Evolutionary conservation across 2,888 invertebrate genomes (phyloP).

Genomic region (Pedicia rivosa): DNA sequence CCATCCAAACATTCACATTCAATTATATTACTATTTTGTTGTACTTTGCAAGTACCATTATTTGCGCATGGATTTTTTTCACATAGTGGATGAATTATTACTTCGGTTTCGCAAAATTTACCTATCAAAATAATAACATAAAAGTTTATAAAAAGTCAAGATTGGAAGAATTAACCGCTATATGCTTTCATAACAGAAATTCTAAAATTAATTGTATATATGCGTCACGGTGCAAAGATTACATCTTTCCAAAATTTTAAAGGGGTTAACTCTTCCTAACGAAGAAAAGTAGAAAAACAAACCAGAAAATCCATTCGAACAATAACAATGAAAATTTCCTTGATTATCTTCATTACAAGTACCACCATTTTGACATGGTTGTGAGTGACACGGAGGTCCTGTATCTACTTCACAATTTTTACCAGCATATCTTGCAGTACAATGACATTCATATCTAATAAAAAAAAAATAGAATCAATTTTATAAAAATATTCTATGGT

Average conservation of each 20-base stretch:
- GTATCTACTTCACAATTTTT: conserved; percentile 74
- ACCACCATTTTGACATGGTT: conserved; percentile 58
- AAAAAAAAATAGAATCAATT: too few relatives aligned
- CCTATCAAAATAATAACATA: too few relatives aligned
- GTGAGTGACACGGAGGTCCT: conserved; percentile 53
- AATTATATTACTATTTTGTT: conserved; percentile 36
- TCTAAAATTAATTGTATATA: too few relatives aligned
- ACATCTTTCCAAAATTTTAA: too few relatives aligned
- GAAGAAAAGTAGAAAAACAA: too few relatives aligned
- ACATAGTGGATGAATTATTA: conserved; percentile 52
- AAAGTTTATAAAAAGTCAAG: too few relatives aligned
- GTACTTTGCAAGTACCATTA: conserved; percentile 58
- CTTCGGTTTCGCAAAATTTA: conserved; percentile 55
- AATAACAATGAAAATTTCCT: conserved; percentile 57
- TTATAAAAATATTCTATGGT: too few relatives aligned
- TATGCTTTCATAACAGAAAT: too few relatives aligned
- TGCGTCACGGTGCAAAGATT: too few relatives aligned
- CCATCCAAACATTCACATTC: conserved; percentile 39
- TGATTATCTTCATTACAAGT: conserved; percentile 49
- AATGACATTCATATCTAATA: conserved; percentile 60
- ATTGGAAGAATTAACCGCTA: too few relatives aligned
- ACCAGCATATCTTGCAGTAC: conserved; percentile 69
- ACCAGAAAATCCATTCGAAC: conserved; percentile 50
- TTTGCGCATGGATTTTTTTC: conserved; percentile 62
- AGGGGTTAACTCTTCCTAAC: too few relatives aligned